phyloP scores from a whole-genome alignment of 2,888 invertebrate genomes.

The Dastarcus helophoroides region DNA sequence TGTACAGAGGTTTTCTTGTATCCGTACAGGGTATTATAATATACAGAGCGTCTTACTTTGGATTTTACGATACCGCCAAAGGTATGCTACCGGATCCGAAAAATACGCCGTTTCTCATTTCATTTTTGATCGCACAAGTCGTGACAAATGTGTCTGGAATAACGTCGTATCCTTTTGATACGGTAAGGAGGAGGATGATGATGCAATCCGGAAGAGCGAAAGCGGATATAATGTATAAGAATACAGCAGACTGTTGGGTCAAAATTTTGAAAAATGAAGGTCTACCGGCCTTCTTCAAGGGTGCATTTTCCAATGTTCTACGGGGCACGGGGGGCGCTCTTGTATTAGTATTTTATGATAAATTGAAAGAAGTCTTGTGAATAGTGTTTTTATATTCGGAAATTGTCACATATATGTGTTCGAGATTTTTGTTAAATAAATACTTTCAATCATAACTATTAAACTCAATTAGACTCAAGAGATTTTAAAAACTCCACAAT shows the following conservation, averaged over 20 bases:
- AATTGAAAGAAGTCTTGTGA: slow-evolving; percentile 9
- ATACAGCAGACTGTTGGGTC: slow-evolving; percentile 54
- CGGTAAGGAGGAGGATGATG: slow-evolving; percentile 61
- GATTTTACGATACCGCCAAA: slow-evolving; percentile 50
- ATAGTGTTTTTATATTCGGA: too few relatives aligned
- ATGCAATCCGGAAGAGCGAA: slow-evolving; percentile 59
- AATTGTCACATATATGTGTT: too few relatives aligned
- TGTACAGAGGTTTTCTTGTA: slow-evolving; percentile 51
- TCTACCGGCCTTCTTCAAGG: slow-evolving; percentile 56
- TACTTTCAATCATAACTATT: too few relatives aligned
- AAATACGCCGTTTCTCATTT: slow-evolving; percentile 45
- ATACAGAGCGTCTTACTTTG: slow-evolving; percentile 53
- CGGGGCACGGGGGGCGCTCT: slow-evolving; percentile 52
- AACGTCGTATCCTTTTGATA: slow-evolving; percentile 65
- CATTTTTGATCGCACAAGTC: slow-evolving; percentile 48
- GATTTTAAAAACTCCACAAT: too few relatives aligned
- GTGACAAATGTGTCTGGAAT: slow-evolving; percentile 63
- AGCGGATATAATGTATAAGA: slow-evolving; percentile 52
- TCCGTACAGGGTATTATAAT: slow-evolving; percentile 54
- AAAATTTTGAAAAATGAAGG: slow-evolving; percentile 55
- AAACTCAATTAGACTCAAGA: too few relatives aligned
- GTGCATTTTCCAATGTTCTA: slow-evolving; percentile 49
- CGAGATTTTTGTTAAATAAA: too few relatives aligned
- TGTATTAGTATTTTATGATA: slow-evolving; percentile 55
- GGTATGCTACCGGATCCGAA: slow-evolving; percentile 47